Evolutionary conservation across 2,113 vertebrate species (phyloP).

Genomic region (Corythoichthys intestinalis): DNA sequence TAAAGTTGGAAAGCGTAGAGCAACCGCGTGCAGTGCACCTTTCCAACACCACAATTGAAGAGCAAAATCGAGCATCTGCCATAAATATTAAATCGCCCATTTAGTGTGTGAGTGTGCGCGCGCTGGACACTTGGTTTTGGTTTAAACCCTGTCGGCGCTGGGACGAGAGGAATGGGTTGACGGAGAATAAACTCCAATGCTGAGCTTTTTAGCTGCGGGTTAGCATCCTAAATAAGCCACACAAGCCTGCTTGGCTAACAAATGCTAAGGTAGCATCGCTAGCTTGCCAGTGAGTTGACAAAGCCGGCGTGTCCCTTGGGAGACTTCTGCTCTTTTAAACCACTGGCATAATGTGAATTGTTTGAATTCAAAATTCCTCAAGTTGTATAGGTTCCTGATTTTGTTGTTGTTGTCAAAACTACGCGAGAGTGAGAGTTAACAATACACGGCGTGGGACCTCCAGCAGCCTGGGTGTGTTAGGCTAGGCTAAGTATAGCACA

Average conservation of each 20-base stretch:
- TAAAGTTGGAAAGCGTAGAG: not conserved
- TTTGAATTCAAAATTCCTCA: not conserved
- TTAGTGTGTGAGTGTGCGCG: not conserved
- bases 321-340: not conserved
- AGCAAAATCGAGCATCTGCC: not conserved
- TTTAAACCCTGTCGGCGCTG: not conserved
- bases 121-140: not conserved
- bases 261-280: conserved; percentile 41
- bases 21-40: not conserved
- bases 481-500: conserved; percentile 35
- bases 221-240: not conserved
- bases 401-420: conserved; percentile 25
- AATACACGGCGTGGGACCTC: conserved; percentile 62
- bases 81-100: not conserved
- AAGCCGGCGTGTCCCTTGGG: conserved; percentile 21
- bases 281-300: conserved; percentile 46
- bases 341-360: not conserved
- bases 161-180: conserved; percentile 2
- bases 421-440: conserved; percentile 44
- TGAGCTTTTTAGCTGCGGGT: not conserved
- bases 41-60: not conserved
- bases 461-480: conserved; percentile 43
- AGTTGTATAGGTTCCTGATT: conserved; percentile 2
- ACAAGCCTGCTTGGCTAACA: conserved; percentile 30
- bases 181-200: conserved; percentile 6